Evolutionary conservation across 2,888 invertebrate genomes (phyloP), one percentile per base, ranked within the genome.

Genomic region (Chrysodeixis includens): DNA sequence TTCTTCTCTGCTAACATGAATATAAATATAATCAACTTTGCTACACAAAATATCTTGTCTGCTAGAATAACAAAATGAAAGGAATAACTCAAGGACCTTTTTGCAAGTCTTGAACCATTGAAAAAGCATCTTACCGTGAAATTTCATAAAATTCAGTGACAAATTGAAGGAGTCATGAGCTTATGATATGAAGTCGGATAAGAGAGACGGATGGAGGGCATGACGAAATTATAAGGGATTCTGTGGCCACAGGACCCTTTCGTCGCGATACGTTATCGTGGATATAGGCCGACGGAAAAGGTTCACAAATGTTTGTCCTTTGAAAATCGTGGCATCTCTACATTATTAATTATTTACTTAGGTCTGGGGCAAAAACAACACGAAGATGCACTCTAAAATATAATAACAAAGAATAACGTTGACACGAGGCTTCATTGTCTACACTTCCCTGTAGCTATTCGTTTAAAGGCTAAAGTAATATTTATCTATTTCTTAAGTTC

Each of bases 141-240:
- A 78, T 78, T 78, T 78, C 63, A 68, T 71, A 66, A 74, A 81
- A 79, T 62, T 40, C 58, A 60, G 62, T 81, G 79, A 81, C 79
- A 81, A 79, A 81, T 79, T 81, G 81, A 61, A 66, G 68, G 66
- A 70, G 78, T 65, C 75, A 63, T 64, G 81, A 81, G 79, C 72
- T 71, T 61, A 67, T 72, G 76, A 78, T 81, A 71, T 71, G 65
- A 75, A 63, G 62, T 67, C 56, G 68, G 75, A 81, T 78, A 78
- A 78, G 64, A 72, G 61, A 71, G 69, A 62, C 64, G 67, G 56
- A 72, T 60, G 66, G 65, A 69, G 66, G 60, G 51, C 52, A 60
- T 66, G 55, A 53, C 54, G 22, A 78, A 69, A 70, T 81, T 78
- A 72, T 79, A 72, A 71, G 66, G 68, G 72, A 49, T 60, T 18